Evolutionary conservation across 2,113 vertebrate species (phyloP).

Genomic region (Notothenia coriiceps): DNA sequence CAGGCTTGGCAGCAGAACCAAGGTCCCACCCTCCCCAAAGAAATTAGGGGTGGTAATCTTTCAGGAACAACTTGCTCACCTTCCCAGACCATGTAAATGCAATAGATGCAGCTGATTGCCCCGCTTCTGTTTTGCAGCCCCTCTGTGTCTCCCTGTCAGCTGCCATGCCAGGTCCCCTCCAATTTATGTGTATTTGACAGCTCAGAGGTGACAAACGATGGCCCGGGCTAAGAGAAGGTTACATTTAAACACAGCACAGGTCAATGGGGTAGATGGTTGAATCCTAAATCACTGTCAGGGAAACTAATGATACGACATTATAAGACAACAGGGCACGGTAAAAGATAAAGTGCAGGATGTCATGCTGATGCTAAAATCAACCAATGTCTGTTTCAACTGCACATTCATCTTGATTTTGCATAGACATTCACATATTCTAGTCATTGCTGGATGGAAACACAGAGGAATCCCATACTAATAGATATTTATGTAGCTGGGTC

Average conservation of each 20-base stretch:
- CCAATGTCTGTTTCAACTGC: conserved; percentile 71
- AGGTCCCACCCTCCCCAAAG: conserved; percentile 87
- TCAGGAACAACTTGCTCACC: conserved; percentile 82
- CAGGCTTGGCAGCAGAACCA: conserved; percentile 81
- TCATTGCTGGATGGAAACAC: conserved; percentile 71
- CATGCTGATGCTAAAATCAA: conserved; percentile 76
- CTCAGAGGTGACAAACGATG: conserved; percentile 83
- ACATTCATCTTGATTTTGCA: conserved; percentile 88
- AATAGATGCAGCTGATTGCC: conserved; percentile 79
- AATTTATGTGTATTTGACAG: conserved; percentile 83
- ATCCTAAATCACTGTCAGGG: conserved; percentile 88
- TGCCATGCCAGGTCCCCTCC: conserved; percentile 75
- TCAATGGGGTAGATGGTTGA: conserved; percentile 81
- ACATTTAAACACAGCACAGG: conserved; percentile 85
- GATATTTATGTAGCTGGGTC: conserved; percentile 61
- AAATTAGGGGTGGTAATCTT: conserved; percentile 88
- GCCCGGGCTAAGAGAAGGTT: conserved; percentile 83
- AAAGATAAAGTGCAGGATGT: conserved; percentile 83
- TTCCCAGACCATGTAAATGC: conserved; percentile 84
- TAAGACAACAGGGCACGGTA: conserved; percentile 81
- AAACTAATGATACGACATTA: conserved; percentile 88
- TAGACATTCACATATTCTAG: conserved; percentile 82
- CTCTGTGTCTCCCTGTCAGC: conserved; percentile 69
- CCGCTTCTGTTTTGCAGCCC: conserved; percentile 70
- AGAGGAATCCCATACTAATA: conserved; percentile 65